Base-by-base conservation (phyloP, 2,113 vertebrate genomes). In the Mesocricetus auratus region DNA sequence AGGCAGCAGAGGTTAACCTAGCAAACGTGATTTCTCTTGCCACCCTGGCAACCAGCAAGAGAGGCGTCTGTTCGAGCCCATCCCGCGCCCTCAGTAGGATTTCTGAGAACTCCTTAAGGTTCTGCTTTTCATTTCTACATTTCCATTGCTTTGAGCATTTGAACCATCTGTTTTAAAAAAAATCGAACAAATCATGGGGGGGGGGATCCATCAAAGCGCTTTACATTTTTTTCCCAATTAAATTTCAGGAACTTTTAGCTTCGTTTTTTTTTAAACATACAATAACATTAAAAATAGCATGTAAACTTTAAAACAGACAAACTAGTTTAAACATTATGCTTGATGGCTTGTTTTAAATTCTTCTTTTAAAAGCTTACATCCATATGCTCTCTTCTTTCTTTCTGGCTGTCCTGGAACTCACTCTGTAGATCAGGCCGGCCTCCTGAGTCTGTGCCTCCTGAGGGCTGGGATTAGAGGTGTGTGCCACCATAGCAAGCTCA, bases 211-310 rank as follows among this genome's bases (percentile, higher is more conserved):
- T 97, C 95, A 85, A 96, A 97, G 89, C 95, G 69, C 95, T 98
- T 97, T 94, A 93, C 85, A 97, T 97, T 98, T 97, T 97, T 91
- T 97, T 91, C 95, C 53, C 66, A 96, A n/a, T 98, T 97, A 97
- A 96, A 88, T 95, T 92, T 95, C 91, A 71, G 92, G 86, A n/a
- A 86, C 90, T 17, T 78, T 96, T 94, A 88, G 66, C 96, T 90
- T 96, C 22, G 45, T 81, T 86, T 95, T 79, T 86, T 62, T 42
- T 82, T 60, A 75, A 45, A n/a, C n/a, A 79, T 53, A 74, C 24
- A 88, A 15, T 24, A 75, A 79, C 86, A 50, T 89, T 94, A 95
- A 93, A 94, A 93, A 93, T 73, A 87, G 68, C 33, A 69, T 4
- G 7, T 79, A 85, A 90, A 69, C 73, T 6, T 74, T 81, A 82